phyloP scores from a whole-genome alignment of 2,113 vertebrate genomes.

The Chloebia gouldiae region DNA sequence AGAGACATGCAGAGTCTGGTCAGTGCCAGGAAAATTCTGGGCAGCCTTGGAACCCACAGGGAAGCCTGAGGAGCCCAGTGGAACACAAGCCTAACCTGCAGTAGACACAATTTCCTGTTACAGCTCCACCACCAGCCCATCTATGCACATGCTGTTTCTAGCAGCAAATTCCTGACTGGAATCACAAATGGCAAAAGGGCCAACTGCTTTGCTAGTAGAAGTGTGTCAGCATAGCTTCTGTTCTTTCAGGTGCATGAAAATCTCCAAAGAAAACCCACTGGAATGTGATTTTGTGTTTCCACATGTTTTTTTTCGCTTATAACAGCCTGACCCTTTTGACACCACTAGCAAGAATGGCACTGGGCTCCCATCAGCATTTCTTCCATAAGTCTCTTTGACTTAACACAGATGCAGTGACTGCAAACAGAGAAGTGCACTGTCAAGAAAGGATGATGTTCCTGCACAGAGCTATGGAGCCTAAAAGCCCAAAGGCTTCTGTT shows the following conservation, averaged over 20 bases:
- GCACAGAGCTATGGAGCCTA: background rate
- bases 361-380: background rate
- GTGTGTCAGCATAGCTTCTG: background rate
- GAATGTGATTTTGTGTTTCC: background rate
- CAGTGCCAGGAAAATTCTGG: background rate
- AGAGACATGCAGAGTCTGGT: accelerated
- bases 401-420: background rate
- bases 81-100: background rate
- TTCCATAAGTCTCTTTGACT: background rate
- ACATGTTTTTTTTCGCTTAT: background rate
- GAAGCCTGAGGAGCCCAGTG: background rate
- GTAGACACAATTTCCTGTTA: background rate
- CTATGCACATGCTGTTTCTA: background rate
- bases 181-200: background rate
- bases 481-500: background rate
- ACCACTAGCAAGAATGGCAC: background rate
- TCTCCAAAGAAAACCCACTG: accelerated
- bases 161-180: background rate
- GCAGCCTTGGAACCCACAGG: accelerated
- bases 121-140: background rate
- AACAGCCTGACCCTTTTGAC: background rate
- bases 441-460: background rate
- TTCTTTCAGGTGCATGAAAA: background rate
- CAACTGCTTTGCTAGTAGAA: background rate
- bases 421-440: background rate